Evolutionary conservation across 2,797 vertebrate species (phyloP).

Genomic region (Hydrocynus forskahlii): DNA sequence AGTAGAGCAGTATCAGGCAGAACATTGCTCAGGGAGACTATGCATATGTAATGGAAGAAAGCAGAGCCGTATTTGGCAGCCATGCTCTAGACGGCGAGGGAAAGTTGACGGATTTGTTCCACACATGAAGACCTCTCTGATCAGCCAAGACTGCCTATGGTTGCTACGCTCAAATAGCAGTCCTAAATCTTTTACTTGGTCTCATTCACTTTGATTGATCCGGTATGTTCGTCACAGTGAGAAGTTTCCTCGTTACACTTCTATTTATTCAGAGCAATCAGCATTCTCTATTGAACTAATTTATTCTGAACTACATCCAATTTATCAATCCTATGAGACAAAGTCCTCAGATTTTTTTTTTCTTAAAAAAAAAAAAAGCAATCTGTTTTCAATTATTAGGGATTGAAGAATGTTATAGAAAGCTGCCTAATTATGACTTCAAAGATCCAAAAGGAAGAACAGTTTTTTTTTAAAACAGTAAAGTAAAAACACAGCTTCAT

Average conservation of each 20-base stretch:
- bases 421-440: no score
- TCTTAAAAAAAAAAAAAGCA: no score
- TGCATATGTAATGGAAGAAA: conserved; percentile 53
- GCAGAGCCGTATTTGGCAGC: conserved; percentile 53
- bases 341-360: neutral
- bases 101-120: conserved; percentile 74
- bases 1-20: conserved; percentile 49
- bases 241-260: neutral
- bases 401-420: no score
- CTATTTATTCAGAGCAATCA: neutral
- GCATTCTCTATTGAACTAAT: neutral
- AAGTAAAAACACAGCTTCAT: no score
- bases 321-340: neutral
- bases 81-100: conserved; percentile 52
- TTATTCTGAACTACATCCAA: neutral
- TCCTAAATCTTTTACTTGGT: conserved; percentile 11
- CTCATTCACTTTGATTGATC: neutral
- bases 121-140: conserved; percentile 44
- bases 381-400: no score
- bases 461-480: no score
- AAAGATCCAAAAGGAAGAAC: no score
- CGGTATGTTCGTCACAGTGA: neutral
- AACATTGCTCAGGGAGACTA: neutral
- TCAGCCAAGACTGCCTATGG: conserved; percentile 18
- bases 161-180: conserved; percentile 10